Evolutionary conservation across 2,113 vertebrate species (phyloP).

Genomic region (Rutilus rutilus): DNA sequence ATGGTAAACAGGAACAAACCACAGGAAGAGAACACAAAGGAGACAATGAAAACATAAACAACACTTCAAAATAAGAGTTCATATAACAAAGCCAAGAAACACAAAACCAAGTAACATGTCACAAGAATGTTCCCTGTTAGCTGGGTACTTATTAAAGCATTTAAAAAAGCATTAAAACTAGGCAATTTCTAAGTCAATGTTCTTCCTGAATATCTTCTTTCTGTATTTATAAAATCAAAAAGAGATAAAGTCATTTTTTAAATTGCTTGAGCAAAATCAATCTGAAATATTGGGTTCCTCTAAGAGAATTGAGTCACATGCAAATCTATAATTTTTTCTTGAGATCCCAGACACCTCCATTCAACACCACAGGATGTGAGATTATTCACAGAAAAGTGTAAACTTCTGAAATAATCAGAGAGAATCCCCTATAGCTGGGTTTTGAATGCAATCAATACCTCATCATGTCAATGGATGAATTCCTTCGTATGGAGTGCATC

Average conservation of each 20-base stretch:
- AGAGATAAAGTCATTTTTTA: neutral
- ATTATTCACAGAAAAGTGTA: neutral
- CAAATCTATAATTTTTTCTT: neutral
- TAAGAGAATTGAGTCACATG: neutral
- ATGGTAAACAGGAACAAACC: no score
- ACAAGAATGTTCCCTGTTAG: no score
- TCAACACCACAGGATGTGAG: neutral
- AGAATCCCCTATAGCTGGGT: neutral
- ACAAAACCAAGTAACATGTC: no score
- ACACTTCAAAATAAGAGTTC: no score
- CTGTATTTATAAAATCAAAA: neutral
- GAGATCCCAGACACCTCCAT: constrained; percentile 17
- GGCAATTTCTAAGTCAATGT: no score
- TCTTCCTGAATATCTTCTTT: no score
- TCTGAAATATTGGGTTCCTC: neutral
- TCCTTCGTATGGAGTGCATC: neutral
- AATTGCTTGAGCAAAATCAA: neutral
- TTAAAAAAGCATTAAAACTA: no score
- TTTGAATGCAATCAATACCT: constrained; percentile 16
- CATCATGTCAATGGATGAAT: neutral
- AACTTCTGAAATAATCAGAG: constrained; percentile 9
- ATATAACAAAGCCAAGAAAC: no score
- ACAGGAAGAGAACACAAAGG: no score
- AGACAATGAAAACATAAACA: no score
- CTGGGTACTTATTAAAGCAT: no score